Percentiles rank a stretch among this genome's conserved stretches.
These are phyloP conservation scores for Synodontis membranacea DNA, from an alignment of 2,113 vertebrate genomes.

Conservation along the genomic window DNA sequence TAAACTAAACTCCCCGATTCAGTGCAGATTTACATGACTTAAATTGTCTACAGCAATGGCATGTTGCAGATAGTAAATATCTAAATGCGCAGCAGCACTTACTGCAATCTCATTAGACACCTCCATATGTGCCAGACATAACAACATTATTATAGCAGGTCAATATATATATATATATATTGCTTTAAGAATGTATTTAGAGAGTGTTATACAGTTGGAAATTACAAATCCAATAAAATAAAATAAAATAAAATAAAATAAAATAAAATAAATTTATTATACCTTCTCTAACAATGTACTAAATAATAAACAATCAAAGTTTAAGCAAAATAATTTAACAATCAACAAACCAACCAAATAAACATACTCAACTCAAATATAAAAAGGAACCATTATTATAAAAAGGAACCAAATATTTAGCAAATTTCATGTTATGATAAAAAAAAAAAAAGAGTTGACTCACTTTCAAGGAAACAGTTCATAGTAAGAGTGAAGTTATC, in stretches of 20 bases:
- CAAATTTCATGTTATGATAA: too few relatives aligned
- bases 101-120: neutral
- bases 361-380: neutral
- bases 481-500: slow-evolving; percentile 94
- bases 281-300: neutral
- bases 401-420: neutral
- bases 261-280: neutral
- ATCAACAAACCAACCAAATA: neutral
- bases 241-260: neutral
- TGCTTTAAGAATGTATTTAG: neutral
- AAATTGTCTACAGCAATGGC: neutral
- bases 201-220: neutral
- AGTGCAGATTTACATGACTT: neutral
- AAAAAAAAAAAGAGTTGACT: slow-evolving; percentile 64
- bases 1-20: neutral
- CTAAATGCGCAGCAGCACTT: neutral
- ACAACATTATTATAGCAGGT: neutral
- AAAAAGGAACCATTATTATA: neutral
- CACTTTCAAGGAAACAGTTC: slow-evolving; percentile 96
- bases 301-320: neutral
- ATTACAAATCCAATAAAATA: neutral
- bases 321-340: neutral
- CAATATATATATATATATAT: too few relatives aligned
- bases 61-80: neutral
- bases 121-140: neutral